phyloP scores from a whole-genome alignment of 2,113 vertebrate genomes.

The Sialia sialis region DNA sequence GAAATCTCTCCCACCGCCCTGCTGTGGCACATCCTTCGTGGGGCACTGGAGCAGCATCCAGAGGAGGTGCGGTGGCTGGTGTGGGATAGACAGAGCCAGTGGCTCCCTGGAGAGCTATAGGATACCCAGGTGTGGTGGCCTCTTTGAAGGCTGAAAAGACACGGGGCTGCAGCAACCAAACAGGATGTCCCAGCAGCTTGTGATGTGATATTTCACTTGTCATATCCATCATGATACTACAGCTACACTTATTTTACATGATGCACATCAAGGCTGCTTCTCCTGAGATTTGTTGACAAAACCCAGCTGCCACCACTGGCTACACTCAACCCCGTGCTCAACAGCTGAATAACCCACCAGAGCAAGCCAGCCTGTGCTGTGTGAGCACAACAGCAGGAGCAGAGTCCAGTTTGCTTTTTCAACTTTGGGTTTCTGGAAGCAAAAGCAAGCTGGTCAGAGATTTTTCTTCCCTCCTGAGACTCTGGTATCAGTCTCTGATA shows the following conservation, averaged over 20 bases:
- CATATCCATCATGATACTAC: neutral
- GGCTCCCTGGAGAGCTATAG: neutral
- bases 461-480: neutral
- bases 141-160: neutral
- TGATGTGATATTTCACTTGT: neutral
- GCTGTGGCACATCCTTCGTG: neutral
- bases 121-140: neutral
- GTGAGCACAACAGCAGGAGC: neutral
- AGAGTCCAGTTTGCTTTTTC: conserved; percentile 1
- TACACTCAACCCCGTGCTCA: fast-evolving
- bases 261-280: neutral
- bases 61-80: neutral
- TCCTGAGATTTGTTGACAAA: neutral
- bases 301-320: neutral
- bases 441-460: conserved; percentile 13
- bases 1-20: neutral
- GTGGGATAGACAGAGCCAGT: neutral
- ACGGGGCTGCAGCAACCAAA: neutral
- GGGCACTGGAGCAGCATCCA: neutral
- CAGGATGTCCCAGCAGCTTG: neutral
- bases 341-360: fast-evolving
- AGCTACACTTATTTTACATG: neutral
- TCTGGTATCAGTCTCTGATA: conserved; percentile 54
- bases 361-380: fast-evolving
- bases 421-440: neutral